phyloP scores from a whole-genome alignment of 1,140 invertebrate species.

The Rhynchophorus ferrugineus region DNA sequence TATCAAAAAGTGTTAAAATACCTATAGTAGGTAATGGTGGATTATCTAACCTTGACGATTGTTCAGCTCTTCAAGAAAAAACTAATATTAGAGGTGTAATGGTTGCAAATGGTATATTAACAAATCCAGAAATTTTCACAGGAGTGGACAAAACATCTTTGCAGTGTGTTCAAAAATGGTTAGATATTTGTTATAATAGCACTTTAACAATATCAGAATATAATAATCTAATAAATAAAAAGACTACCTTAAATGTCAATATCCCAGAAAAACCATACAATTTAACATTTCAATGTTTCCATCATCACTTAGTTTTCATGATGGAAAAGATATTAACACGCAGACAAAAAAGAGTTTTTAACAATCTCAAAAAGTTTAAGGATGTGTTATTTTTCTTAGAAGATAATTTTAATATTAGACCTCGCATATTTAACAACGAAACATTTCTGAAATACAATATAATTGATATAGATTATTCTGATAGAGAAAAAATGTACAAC shows the following conservation, averaged over 20 bases:
- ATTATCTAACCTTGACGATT: constrained; percentile 65
- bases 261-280: constrained; percentile 42
- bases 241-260: not conserved
- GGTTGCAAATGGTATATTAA: constrained; percentile 80
- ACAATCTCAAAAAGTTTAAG: constrained; percentile 61
- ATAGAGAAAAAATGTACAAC: constrained; percentile 22
- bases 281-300: constrained; percentile 71
- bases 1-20: constrained; percentile 64
- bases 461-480: constrained; percentile 27
- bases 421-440: constrained; percentile 39
- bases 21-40: constrained; percentile 92
- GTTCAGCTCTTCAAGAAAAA: constrained; percentile 51
- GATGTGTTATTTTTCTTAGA: constrained; percentile 66
- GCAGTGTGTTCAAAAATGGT: constrained; percentile 78
- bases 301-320: constrained; percentile 94
- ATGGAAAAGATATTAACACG: constrained; percentile 69
- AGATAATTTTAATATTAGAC: constrained; percentile 45
- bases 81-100: constrained; percentile 79
- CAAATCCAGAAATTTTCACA: constrained; percentile 84
- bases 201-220: constrained; percentile 24
- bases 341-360: constrained; percentile 66
- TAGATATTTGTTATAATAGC: constrained; percentile 57
- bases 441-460: constrained; percentile 29
- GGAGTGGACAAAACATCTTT: constrained; percentile 61
- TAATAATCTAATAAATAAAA: not conserved